A percentile compares a stretch with the other conserved stretches of the same genome.
phyloP scores from a whole-genome alignment of 2,797 vertebrate genomes.

The Rhinoraja longicauda region DNA sequence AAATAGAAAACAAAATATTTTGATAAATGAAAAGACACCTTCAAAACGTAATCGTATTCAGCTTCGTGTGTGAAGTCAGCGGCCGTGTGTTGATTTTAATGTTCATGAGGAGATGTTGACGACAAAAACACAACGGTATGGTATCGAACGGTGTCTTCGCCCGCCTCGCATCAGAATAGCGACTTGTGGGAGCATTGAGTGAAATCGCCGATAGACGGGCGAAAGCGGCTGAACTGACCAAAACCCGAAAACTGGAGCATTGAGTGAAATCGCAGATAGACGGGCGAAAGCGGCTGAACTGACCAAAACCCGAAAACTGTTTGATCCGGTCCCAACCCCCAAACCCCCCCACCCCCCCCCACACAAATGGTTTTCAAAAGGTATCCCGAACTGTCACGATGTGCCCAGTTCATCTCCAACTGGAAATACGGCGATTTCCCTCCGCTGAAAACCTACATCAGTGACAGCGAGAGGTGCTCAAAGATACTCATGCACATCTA shows the following conservation, averaged over 20 bases:
- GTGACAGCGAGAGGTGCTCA: not conserved
- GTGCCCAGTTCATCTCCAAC: too few relatives aligned
- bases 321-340: not conserved
- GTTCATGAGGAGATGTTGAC: not conserved
- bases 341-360: too few relatives aligned
- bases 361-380: not conserved
- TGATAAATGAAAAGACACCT: not conserved
- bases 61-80: not conserved
- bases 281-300: not conserved
- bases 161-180: not conserved
- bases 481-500: not conserved
- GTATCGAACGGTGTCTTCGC: not conserved
- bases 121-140: not conserved
- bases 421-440: not conserved
- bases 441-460: not conserved
- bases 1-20: slow-evolving; percentile 15
- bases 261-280: not conserved
- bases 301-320: not conserved
- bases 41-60: not conserved
- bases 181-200: not conserved
- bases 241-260: too few relatives aligned
- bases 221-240: not conserved
- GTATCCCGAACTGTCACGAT: not conserved
- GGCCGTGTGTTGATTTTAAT: not conserved
- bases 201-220: not conserved